Conservation (phyloP, 2,113 vertebrate genomes). For the Todiramphus saurophagus region DNA sequence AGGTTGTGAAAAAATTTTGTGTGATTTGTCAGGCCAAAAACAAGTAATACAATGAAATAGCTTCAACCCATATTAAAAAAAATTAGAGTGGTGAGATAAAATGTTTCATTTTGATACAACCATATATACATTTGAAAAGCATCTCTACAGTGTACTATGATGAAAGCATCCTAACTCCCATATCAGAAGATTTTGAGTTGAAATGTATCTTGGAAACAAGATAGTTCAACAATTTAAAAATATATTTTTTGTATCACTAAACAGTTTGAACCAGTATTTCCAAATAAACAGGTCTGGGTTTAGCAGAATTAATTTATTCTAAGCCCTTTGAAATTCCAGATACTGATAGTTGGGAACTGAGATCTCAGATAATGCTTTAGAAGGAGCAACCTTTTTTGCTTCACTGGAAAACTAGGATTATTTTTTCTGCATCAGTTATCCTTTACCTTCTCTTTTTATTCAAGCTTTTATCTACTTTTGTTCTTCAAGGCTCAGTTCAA, state of each 20-base stretch:
- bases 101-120: not conserved
- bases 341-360: not conserved
- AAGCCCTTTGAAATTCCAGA: not conserved
- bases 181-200: not conserved
- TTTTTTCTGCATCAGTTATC: not conserved
- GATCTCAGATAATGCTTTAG: not conserved
- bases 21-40: not conserved
- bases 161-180: not conserved
- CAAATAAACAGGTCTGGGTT: not conserved
- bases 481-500: not conserved
- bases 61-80: not conserved
- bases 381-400: not conserved
- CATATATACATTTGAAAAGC: not conserved
- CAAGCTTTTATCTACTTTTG: not conserved
- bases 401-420: not conserved
- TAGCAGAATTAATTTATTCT: not conserved
- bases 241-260: not conserved
- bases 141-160: not conserved
- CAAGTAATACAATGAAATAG: not conserved
- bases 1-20: not conserved
- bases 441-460: not conserved
- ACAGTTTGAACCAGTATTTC: not conserved
- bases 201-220: not conserved
- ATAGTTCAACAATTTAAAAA: not conserved
- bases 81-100: not conserved